Evolutionary conservation across 2,113 vertebrate genomes (phyloP).

Genomic region (Gobio gobio): DNA sequence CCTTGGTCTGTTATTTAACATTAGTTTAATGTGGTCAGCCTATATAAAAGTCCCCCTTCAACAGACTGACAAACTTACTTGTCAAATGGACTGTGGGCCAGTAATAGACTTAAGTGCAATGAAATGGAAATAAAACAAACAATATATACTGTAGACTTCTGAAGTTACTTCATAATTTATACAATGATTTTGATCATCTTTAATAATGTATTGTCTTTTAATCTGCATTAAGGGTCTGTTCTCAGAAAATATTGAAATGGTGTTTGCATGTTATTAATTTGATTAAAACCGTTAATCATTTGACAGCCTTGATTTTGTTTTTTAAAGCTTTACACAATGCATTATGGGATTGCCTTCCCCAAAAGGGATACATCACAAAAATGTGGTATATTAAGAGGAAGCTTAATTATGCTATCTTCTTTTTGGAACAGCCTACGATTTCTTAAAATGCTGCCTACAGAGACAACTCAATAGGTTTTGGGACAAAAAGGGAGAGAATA

Average conservation of each 20-base stretch:
- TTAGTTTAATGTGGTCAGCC: not conserved
- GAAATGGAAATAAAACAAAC: not conserved
- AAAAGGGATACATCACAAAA: not conserved
- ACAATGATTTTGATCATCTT: not conserved
- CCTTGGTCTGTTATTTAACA: not conserved
- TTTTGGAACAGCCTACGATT: constrained; percentile 1
- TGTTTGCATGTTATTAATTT: not conserved
- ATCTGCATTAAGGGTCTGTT: not conserved
- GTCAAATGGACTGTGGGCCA: not conserved
- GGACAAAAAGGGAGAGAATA: not conserved
- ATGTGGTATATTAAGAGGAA: not conserved
- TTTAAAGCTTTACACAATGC: not conserved
- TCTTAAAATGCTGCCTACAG: constrained; percentile 17
- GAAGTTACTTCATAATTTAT: not conserved
- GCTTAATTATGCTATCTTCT: not conserved
- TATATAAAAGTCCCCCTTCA: not conserved
- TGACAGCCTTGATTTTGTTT: not conserved
- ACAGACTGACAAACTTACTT: not conserved
- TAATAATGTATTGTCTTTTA: not conserved
- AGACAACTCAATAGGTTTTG: constrained; percentile 10
- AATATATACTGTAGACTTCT: not conserved
- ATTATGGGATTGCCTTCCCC: not conserved
- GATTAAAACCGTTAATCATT: not conserved
- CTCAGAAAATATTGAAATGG: not conserved
- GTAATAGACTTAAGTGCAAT: not conserved